Percentiles rank a stretch among this genome's conserved stretches.
phyloP scores from a whole-genome alignment of 2,888 invertebrate genomes.

The Phortica magna region DNA sequence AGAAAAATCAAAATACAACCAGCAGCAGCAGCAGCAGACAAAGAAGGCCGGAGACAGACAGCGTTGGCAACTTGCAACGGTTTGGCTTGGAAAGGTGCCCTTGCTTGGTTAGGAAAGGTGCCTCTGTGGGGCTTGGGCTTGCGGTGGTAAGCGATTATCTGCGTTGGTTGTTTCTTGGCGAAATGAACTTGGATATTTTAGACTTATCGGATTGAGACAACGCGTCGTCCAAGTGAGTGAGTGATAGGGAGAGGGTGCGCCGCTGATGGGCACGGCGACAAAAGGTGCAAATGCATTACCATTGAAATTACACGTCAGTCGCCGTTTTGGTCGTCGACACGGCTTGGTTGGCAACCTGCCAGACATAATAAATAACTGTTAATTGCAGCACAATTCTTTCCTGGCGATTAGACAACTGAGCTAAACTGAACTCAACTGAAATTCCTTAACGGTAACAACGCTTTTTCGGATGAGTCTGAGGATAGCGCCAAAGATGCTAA shows the following conservation, averaged over 20 bases:
- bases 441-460: conserved; percentile 26
- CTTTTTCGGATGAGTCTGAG: conserved; percentile 6
- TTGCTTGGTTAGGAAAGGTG: too few relatives aligned
- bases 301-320: conserved; percentile 58
- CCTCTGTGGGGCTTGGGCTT: neutral
- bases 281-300: conserved; percentile 70
- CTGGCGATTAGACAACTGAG: conserved; percentile 60
- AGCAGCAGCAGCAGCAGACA: neutral
- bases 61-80: too few relatives aligned
- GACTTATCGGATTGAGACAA: conserved; percentile 35
- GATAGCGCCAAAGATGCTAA: conserved; percentile 29
- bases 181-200: conserved; percentile 2
- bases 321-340: neutral
- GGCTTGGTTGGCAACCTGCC: conserved; percentile 34
- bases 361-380: conserved; percentile 75
- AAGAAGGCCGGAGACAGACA: neutral
- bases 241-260: neutral
- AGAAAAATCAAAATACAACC: conserved; percentile 13
- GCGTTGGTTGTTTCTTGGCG: conserved; percentile 17
- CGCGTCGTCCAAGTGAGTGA: neutral
- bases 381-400: conserved; percentile 67
- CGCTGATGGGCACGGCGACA: conserved; percentile 18
- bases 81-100: too few relatives aligned
- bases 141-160: conserved; percentile 16
- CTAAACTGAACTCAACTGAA: conserved; percentile 35